phyloP scores from a whole-genome alignment of 2,113 vertebrate species.

The Sinocyclocheilus grahami region DNA sequence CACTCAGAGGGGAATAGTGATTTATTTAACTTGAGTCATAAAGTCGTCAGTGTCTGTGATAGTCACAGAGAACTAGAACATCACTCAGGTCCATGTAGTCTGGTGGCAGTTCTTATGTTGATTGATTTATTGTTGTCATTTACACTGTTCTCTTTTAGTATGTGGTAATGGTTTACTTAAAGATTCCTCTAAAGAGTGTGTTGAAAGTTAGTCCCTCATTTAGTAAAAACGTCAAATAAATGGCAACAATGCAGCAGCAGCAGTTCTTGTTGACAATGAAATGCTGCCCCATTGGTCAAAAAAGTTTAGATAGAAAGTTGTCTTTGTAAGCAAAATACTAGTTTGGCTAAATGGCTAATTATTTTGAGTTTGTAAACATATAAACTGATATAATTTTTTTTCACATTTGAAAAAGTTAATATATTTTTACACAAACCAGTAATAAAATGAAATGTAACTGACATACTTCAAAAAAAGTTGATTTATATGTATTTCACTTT shows the following conservation, averaged over 20 bases:
- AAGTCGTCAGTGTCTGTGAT: background rate
- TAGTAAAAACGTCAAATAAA: background rate
- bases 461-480: too few species aligned
- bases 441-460: too few species aligned
- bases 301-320: too few species aligned
- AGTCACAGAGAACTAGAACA: conserved; percentile 15
- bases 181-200: background rate
- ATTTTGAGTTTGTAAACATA: too few species aligned
- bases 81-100: background rate
- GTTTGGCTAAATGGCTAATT: too few species aligned
- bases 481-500: background rate
- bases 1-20: conserved; percentile 35
- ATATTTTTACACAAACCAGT: too few species aligned
- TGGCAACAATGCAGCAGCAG: background rate
- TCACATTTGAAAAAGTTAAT: too few species aligned
- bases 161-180: background rate
- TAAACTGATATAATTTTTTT: too few species aligned
- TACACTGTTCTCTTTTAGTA: background rate
- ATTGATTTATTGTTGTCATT: background rate
- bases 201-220: background rate
- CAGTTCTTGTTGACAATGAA: background rate
- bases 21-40: conserved; percentile 46
- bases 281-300: too few species aligned
- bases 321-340: too few species aligned
- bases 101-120: background rate